Conservation (phyloP, 1,140 invertebrate species). For the Drosophila biarmipes region DNA sequence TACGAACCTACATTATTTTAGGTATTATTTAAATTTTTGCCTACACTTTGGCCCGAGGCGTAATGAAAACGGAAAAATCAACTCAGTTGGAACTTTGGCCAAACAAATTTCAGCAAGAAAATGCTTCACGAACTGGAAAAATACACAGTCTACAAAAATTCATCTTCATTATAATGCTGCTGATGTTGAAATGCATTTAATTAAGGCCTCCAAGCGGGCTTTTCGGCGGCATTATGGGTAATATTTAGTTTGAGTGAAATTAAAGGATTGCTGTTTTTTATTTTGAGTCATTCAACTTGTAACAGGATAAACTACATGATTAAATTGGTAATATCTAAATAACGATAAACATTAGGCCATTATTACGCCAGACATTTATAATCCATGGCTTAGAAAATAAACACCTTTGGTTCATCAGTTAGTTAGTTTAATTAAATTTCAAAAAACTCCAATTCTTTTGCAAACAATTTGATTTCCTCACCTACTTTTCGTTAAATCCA, state of each 20-base stretch:
- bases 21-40: slow-evolving; percentile 16
- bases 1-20: not conserved
- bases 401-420: too few species aligned
- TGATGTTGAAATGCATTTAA: slow-evolving; percentile 65
- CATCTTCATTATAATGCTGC: slow-evolving; percentile 65
- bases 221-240: not conserved
- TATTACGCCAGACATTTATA: too few species aligned
- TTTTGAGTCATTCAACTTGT: not conserved
- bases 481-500: not conserved
- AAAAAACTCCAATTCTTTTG: not conserved
- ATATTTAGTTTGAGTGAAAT: slow-evolving; percentile 35
- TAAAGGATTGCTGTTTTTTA: slow-evolving; percentile 2
- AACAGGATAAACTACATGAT: not conserved
- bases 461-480: not conserved
- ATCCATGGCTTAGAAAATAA: too few species aligned
- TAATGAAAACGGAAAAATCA: slow-evolving; percentile 43
- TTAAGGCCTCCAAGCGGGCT: slow-evolving; percentile 36
- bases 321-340: too few species aligned
- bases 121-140: slow-evolving; percentile 76
- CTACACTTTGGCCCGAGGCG: slow-evolving; percentile 24
- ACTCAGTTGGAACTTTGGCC: slow-evolving; percentile 55
- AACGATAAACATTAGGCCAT: too few species aligned
- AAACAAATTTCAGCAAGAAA: slow-evolving; percentile 67
- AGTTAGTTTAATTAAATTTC: not conserved
- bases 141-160: slow-evolving; percentile 81